phyloP scores from a whole-genome alignment of 2,113 vertebrate species.

The Rhynchopsitta pachyrhyncha region DNA sequence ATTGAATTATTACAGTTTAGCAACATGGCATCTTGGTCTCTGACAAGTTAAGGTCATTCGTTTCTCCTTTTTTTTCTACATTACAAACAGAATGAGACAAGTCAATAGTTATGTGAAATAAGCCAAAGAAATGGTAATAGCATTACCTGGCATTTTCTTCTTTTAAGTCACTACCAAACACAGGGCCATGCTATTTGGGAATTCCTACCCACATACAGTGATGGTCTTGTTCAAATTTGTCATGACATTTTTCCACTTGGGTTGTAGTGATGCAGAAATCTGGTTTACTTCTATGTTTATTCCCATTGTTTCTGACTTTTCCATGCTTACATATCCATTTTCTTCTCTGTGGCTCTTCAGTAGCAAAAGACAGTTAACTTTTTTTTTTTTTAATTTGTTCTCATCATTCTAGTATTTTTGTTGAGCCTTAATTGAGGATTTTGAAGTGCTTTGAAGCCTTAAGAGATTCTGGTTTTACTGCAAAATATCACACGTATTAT shows the following conservation, averaged over 20 bases:
- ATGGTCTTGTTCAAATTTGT: background rate
- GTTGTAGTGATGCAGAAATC: background rate
- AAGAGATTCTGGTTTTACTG: background rate
- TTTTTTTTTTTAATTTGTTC: background rate
- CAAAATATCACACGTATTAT: background rate
- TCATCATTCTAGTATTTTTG: background rate
- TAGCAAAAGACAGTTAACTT: background rate
- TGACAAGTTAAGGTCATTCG: background rate
- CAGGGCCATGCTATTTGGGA: background rate
- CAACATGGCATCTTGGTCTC: background rate
- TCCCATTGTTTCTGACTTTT: background rate
- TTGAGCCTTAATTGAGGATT: background rate
- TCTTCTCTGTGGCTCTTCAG: background rate
- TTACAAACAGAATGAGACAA: background rate
- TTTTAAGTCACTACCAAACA: background rate
- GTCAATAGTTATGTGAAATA: background rate
- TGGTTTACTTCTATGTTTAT: background rate
- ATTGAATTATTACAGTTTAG: background rate
- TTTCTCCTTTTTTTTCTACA: background rate
- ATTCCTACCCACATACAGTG: background rate
- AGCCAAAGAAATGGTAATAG: background rate
- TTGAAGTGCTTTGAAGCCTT: background rate
- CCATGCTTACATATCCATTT: background rate
- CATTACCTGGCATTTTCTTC: background rate
- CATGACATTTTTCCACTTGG: background rate